Evolutionary conservation across 1,140 invertebrate species (phyloP).

Genomic region (Magallana gigas): DNA sequence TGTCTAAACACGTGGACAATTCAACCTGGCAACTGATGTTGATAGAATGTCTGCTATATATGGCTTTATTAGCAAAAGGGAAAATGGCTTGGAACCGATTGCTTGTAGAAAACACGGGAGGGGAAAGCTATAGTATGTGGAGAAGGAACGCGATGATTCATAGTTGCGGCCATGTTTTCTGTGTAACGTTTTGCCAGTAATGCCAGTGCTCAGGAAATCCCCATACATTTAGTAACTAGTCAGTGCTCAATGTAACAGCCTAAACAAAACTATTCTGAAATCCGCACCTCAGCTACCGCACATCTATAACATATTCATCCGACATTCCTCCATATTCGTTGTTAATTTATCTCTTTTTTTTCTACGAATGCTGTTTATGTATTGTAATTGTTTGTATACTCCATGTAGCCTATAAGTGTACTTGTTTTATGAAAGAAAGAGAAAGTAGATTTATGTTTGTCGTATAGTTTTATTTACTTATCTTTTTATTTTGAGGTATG

Average conservation of each 20-base stretch:
- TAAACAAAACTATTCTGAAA: constrained; percentile 1
- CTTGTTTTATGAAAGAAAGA: constrained; percentile 15
- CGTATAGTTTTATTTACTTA: background rate
- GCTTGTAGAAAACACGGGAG: background rate
- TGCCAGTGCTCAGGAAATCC: constrained; percentile 28
- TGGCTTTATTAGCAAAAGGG: background rate
- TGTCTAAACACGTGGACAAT: constrained; percentile 10
- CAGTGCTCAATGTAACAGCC: constrained; percentile 26
- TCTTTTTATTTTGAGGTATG: background rate
- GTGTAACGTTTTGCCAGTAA: constrained; percentile 6
- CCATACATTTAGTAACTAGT: constrained; percentile 30
- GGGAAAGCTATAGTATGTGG: background rate
- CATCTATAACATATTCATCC: background rate
- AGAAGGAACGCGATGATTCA: background rate
- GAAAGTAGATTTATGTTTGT: background rate
- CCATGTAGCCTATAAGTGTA: constrained; percentile 8
- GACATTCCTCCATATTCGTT: constrained; percentile 27
- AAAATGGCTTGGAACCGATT: background rate
- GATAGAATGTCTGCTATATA: background rate
- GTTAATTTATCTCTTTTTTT: constrained; percentile 20
- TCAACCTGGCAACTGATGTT: background rate
- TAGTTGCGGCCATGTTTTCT: constrained; percentile 8
- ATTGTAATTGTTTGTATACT: constrained; percentile 15
- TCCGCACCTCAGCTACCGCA: constrained; percentile 25
- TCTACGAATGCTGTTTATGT: constrained; percentile 12